These are phyloP conservation scores for Prunella fulvescens DNA, from an alignment of 2,113 vertebrate genomes.

Conservation along the genomic window DNA sequence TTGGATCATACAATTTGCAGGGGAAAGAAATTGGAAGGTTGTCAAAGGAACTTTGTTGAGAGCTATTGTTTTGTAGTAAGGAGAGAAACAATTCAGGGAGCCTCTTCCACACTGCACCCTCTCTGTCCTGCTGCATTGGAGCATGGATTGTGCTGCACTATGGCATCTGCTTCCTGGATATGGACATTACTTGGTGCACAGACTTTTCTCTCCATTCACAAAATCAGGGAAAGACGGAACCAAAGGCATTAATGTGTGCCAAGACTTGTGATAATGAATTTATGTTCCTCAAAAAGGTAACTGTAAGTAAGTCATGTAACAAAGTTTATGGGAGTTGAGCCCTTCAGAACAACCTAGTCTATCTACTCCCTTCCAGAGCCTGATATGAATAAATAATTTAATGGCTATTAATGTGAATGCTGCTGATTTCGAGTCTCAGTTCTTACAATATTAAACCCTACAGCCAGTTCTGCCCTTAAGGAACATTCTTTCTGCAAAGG, in stretches of 20 bases:
- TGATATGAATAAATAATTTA: constrained; percentile 43
- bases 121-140: background rate
- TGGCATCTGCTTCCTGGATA: background rate
- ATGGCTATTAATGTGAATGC: constrained; percentile 28
- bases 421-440: background rate
- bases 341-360: background rate
- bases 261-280: background rate
- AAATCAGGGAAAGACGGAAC: background rate
- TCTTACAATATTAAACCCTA: constrained; percentile 13
- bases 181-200: background rate
- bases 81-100: background rate
- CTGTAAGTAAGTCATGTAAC: background rate
- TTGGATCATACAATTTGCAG: background rate
- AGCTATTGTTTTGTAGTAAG: background rate
- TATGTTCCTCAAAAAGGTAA: background rate
- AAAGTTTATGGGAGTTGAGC: background rate
- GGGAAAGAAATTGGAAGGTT: background rate
- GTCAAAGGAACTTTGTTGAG: background rate
- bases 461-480: constrained; percentile 25
- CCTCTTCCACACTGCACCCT: rapidly evolving
- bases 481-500: constrained; percentile 1
- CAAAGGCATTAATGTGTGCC: background rate
- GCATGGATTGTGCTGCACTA: background rate
- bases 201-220: background rate
- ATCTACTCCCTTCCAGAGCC: background rate